Conservation (phyloP, 1,140 invertebrate genomes). For the Diabrotica virgifera region DNA sequence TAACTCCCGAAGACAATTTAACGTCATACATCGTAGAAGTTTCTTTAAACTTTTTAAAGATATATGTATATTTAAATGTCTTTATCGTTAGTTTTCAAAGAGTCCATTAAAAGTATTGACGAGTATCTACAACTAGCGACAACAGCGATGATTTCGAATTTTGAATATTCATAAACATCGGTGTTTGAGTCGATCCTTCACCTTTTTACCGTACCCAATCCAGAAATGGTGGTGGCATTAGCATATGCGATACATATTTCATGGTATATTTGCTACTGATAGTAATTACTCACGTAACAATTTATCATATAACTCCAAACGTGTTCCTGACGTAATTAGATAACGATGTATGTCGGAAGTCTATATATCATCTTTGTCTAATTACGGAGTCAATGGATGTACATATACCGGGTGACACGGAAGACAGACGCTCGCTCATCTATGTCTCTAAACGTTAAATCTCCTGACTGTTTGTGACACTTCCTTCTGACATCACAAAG, state of each 20-base stretch:
- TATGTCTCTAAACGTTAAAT: too few species aligned
- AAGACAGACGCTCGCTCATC: not conserved
- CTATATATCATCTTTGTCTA: slow-evolving; percentile 18
- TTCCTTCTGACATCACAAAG: too few species aligned
- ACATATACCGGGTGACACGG: slow-evolving; percentile 1
- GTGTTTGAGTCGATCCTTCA: slow-evolving; percentile 4
- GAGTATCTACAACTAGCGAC: too few species aligned
- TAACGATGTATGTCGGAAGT: slow-evolving; percentile 18
- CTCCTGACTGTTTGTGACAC: too few species aligned
- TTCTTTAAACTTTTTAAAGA: too few species aligned
- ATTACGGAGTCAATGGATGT: slow-evolving; percentile 12
- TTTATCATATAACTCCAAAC: slow-evolving; percentile 19
- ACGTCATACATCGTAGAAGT: too few species aligned
- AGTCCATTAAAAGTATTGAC: too few species aligned
- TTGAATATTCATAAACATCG: too few species aligned
- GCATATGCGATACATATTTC: slow-evolving; percentile 20
- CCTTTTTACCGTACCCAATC: slow-evolving; percentile 9
- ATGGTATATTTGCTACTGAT: slow-evolving; percentile 18
- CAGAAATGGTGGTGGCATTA: slow-evolving; percentile 5
- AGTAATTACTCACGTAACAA: slow-evolving; percentile 18
- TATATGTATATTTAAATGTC: too few species aligned
- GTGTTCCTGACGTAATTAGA: slow-evolving; percentile 20
- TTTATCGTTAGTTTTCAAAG: too few species aligned
- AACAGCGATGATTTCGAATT: too few species aligned
- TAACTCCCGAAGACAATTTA: too few species aligned